Evolutionary conservation across 2,113 vertebrate species (phyloP).

Genomic region (Seriola dumerili): DNA sequence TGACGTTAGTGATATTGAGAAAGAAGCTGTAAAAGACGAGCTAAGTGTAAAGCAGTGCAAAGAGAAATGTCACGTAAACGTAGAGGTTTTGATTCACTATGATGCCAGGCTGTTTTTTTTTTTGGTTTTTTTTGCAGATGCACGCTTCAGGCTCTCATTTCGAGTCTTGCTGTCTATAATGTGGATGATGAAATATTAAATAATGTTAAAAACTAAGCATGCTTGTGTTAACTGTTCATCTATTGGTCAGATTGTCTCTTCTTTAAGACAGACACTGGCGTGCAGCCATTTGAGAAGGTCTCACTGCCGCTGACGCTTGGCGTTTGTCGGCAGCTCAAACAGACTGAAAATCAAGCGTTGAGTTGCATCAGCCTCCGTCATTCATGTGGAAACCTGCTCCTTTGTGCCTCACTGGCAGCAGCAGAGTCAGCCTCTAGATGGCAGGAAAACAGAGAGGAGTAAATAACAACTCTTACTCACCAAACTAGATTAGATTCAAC

Average conservation of each 20-base stretch:
- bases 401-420: constrained; percentile 17
- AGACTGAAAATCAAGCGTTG: constrained; percentile 44
- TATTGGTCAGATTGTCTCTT: too few relatives aligned
- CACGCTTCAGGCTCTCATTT: not conserved
- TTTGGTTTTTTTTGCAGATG: not conserved
- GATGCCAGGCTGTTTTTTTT: not conserved
- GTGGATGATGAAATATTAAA: too few relatives aligned
- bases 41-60: too few relatives aligned
- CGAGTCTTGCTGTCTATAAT: not conserved
- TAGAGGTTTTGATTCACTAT: too few relatives aligned
- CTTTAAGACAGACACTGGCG: too few relatives aligned
- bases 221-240: too few relatives aligned
- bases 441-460: constrained; percentile 21
- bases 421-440: constrained; percentile 46
- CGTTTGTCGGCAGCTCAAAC: constrained; percentile 27
- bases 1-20: too few relatives aligned
- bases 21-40: not conserved
- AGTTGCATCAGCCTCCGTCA: constrained; percentile 83
- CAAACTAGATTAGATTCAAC: too few relatives aligned
- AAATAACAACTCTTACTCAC: not conserved
- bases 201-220: too few relatives aligned
- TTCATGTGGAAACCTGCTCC: constrained; percentile 47
- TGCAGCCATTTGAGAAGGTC: not conserved
- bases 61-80: too few relatives aligned
- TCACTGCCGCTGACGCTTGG: not conserved